Base-by-base conservation (phyloP, 2,888 invertebrate genomes). In the Watsonalla binaria region DNA sequence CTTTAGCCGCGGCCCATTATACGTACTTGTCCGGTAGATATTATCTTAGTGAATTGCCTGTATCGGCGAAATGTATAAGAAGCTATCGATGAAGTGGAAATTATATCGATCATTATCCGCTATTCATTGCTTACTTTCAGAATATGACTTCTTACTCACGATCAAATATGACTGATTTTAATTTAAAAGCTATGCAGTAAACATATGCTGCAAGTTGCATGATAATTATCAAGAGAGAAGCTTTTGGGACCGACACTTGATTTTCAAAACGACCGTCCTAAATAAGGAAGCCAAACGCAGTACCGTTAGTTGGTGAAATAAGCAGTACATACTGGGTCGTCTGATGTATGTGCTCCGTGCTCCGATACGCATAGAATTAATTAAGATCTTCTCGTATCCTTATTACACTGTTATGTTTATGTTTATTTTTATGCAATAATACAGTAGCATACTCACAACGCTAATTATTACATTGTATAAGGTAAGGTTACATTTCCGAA, bases 61-160 rank as follows among this genome's bases (percentile, higher is more conserved):
- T 70, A 78, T 79, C 74, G 68, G 54, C 61, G 63, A 64, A 63
- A 78, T 80, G 76, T 5, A 76, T 78, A 74, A 66, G 67, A 75
- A 78, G 74, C 76, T 78, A 81, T 84, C 84, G 86, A 85, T 86
- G 78, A 76, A 75, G 74, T 78, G 76, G 78, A 80, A 79, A 77
- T 74, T 71, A 72, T 77, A 78, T 77, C 70, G 74, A 58, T 59
- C 53, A 54, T 60, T 67, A 65, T 61, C 56, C 13, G n/a, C 47
- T 33, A 11, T 47, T 13, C 24, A 9, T 11, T 47, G 34, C n/a
- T n/a, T 8, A 24, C 33, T 33, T 33, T 6, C n/a, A 13, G 5
- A 13, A 33, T 33, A 47, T n/a, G 11, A 24, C 2, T n/a, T 33
- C 2, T 5, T 11, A 5, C 4, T 33, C 9, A 5, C 9, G 6